Conservation (phyloP, 1,140 invertebrate species). For the Drosophila orosa region DNA sequence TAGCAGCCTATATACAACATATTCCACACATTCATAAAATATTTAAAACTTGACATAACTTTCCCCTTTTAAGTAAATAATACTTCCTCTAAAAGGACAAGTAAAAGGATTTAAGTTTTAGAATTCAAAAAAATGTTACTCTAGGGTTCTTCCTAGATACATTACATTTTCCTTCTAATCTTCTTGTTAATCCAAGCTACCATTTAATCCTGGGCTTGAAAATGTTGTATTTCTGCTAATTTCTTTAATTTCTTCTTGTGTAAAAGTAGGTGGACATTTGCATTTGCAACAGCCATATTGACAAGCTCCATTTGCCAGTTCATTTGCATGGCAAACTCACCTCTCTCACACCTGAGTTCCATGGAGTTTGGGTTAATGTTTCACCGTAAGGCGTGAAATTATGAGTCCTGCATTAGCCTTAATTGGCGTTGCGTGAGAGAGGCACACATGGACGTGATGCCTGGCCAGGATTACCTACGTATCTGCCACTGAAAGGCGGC, state of each 20-base stretch:
- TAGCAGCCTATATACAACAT: too few species aligned
- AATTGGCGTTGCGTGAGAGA: slow-evolving; percentile 53
- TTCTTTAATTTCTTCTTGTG: neutral
- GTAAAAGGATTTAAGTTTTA: too few species aligned
- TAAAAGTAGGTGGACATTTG: slow-evolving; percentile 3
- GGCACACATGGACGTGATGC: slow-evolving; percentile 25
- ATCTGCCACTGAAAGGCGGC: slow-evolving; percentile 1
- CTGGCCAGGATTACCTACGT: slow-evolving; percentile 21
- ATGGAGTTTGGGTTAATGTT: slow-evolving; percentile 16
- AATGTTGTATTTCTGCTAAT: too few species aligned
- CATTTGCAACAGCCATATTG: slow-evolving; percentile 58
- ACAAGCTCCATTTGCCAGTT: slow-evolving; percentile 71
- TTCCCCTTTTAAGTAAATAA: too few species aligned
- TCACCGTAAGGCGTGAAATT: slow-evolving; percentile 67
- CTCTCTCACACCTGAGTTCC: neutral
- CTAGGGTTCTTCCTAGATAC: too few species aligned
- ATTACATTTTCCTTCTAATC: too few species aligned
- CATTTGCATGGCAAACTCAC: slow-evolving; percentile 57
- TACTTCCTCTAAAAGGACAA: too few species aligned
- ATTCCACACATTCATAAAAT: too few species aligned
- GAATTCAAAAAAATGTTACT: too few species aligned
- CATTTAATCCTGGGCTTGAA: too few species aligned
- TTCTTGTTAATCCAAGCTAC: too few species aligned
- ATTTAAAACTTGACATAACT: too few species aligned
- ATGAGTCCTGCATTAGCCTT: slow-evolving; percentile 70